A percentile compares a stretch with the other conserved stretches of the same genome.
Evolutionary conservation across 2,113 vertebrate species (phyloP).

Genomic region (Rhinolophus sinicus): DNA sequence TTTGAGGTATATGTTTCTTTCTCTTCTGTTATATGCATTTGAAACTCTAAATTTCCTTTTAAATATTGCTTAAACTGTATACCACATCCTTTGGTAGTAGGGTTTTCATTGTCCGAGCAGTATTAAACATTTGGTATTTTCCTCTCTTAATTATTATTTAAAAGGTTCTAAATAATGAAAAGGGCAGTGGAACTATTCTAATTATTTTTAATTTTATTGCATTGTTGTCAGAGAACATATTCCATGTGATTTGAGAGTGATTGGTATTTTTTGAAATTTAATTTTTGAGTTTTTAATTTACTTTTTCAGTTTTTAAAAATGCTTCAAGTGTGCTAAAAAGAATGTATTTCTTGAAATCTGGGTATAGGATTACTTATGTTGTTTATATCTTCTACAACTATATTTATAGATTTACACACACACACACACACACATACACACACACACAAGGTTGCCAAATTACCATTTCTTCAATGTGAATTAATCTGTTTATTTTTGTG

Average conservation of each 20-base stretch:
- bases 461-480: neutral
- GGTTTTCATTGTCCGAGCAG: neutral
- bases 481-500: neutral
- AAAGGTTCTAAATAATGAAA: constrained; percentile 36
- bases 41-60: neutral
- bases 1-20: neutral
- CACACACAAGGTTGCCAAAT: neutral
- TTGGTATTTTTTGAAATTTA: constrained; percentile 23
- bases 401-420: neutral
- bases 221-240: constrained; percentile 1
- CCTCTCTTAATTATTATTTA: neutral
- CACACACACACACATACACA: neutral
- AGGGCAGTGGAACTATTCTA: neutral
- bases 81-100: neutral
- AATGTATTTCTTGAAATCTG: neutral
- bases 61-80: neutral
- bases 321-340: neutral
- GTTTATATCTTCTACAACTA: neutral
- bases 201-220: neutral
- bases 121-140: constrained; percentile 9
- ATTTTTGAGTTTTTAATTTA: neutral
- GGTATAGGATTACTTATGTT: neutral
- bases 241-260: neutral
- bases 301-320: constrained; percentile 1
- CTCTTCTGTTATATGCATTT: neutral